phyloP scores from a whole-genome alignment of 1,140 invertebrate species.

The Zaprionus inermis region DNA sequence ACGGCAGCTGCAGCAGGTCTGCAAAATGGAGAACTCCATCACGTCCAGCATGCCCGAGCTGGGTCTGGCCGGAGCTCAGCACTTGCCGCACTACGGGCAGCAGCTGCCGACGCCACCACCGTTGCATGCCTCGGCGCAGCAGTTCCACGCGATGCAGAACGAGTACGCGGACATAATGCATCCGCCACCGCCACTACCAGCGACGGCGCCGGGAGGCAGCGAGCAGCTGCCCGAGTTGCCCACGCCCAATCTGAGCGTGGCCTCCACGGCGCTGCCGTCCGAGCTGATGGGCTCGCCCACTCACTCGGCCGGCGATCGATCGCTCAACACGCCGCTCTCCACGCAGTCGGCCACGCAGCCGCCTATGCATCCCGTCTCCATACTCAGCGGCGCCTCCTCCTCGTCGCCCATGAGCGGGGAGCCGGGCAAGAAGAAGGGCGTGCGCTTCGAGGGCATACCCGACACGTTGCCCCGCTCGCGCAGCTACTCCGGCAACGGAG shows the following conservation, averaged over 20 bases:
- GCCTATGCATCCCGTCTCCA: slow-evolving; percentile 72
- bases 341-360: slow-evolving; percentile 66
- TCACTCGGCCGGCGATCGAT: slow-evolving; percentile 69
- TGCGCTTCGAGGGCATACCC: slow-evolving; percentile 82
- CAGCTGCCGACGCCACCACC: slow-evolving; percentile 38
- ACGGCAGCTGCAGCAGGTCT: slow-evolving; percentile 65
- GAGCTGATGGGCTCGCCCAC: slow-evolving; percentile 78
- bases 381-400: slow-evolving; percentile 74
- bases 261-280: slow-evolving; percentile 77
- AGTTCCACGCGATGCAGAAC: slow-evolving; percentile 56
- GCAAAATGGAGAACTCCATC: slow-evolving; percentile 69
- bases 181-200: slow-evolving; percentile 56
- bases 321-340: slow-evolving; percentile 64
- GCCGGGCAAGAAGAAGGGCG: slow-evolving; percentile 78
- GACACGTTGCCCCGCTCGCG: slow-evolving; percentile 75
- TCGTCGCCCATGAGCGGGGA: slow-evolving; percentile 81
- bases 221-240: slow-evolving; percentile 76
- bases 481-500: slow-evolving; percentile 81
- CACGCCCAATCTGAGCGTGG: slow-evolving; percentile 79
- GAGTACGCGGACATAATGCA: slow-evolving; percentile 73
- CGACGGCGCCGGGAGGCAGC: neutral
- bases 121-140: slow-evolving; percentile 56
- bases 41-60: slow-evolving; percentile 80
- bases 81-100: slow-evolving; percentile 20
- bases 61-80: slow-evolving; percentile 23